These are phyloP conservation scores for Drosophila miranda DNA, from an alignment of 1,140 invertebrate species.

Conservation along the genomic window DNA sequence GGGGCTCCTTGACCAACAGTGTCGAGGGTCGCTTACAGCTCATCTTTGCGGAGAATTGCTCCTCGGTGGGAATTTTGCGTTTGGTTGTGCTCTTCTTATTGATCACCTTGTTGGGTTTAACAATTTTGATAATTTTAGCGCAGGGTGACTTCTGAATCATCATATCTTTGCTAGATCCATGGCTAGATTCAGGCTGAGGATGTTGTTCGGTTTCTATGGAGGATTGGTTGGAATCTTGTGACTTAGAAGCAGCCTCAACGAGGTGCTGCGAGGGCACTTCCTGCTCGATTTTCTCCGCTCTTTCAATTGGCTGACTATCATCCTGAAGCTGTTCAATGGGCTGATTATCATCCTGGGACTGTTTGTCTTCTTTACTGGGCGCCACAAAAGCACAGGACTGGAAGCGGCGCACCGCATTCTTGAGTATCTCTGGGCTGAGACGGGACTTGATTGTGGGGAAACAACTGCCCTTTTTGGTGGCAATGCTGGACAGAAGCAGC, in stretches of 20 bases:
- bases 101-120: conserved; percentile 78
- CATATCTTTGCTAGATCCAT: no score
- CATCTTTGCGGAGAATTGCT: background rate
- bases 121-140: conserved; percentile 66
- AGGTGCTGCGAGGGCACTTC: background rate
- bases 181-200: background rate
- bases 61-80: conserved; percentile 38
- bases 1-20: conserved; percentile 45
- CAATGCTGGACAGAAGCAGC: conserved; percentile 55
- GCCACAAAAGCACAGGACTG: conserved; percentile 1
- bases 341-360: background rate
- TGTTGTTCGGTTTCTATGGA: no score
- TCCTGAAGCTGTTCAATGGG: no score
- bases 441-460: background rate
- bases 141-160: background rate
- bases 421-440: conserved; percentile 58
- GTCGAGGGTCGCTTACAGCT: conserved; percentile 42
- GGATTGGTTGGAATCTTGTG: no score
- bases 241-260: background rate
- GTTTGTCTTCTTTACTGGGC: background rate
- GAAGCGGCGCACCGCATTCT: conserved; percentile 70
- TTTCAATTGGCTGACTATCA: background rate
- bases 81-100: conserved; percentile 66
- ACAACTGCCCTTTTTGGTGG: conserved; percentile 34
- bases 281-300: background rate